A percentile compares a stretch with the other conserved stretches of the same genome.
Conservation (phyloP, 2,113 vertebrate genomes). For the Sceloporus undulatus region DNA sequence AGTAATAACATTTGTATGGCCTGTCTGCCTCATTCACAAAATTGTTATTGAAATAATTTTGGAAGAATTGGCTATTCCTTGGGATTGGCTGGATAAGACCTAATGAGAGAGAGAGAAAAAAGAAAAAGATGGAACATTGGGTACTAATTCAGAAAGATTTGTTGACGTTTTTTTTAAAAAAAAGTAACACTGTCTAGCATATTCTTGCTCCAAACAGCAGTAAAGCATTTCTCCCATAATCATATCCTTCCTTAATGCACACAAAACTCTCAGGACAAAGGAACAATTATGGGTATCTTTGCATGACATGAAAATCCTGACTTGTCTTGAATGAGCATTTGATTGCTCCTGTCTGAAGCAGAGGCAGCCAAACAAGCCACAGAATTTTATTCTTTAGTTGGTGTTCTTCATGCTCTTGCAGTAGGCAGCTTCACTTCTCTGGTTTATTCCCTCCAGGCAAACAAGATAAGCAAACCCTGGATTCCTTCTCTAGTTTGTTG, state of each 20-base stretch:
- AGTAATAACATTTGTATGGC: constrained; percentile 96
- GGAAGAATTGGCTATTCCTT: constrained; percentile 88
- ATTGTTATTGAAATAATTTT: constrained; percentile 91
- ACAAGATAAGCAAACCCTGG: no score
- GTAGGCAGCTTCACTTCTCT: no score
- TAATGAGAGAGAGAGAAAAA: constrained; percentile 65
- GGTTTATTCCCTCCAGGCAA: no score
- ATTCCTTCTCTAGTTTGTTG: no score
- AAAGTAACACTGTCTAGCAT: rapidly evolving
- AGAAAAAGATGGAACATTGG: constrained; percentile 38
- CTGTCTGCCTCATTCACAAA: constrained; percentile 88
- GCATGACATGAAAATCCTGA: no score
- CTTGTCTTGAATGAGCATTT: no score
- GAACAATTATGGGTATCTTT: no score
- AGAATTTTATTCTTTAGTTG: no score
- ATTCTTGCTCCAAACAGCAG: neutral
- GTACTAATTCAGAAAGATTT: neutral
- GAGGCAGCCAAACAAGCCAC: no score
- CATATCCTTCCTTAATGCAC: neutral
- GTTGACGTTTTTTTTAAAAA: neutral
- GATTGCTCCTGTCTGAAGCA: no score
- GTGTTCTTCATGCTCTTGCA: no score
- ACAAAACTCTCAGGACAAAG: neutral
- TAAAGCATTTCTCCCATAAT: neutral
- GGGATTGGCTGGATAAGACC: constrained; percentile 93